Evolutionary conservation across 2,888 invertebrate genomes (phyloP).

Genomic region (Leucania comma): DNA sequence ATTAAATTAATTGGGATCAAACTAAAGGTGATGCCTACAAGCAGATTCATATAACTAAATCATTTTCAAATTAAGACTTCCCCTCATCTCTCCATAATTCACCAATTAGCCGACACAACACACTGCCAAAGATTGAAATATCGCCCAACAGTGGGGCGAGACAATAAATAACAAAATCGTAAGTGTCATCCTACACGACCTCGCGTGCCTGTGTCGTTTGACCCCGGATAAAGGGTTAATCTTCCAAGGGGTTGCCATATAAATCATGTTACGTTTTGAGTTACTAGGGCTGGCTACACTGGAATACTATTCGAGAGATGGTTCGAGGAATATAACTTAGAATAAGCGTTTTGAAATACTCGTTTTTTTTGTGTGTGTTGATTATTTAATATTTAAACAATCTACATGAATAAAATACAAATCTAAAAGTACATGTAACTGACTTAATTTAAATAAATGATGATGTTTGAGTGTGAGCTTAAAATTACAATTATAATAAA

Average conservation of each 20-base stretch:
- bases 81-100: background rate
- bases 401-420: no score
- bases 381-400: no score
- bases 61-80: background rate
- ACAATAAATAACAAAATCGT: constrained; percentile 84
- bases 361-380: no score
- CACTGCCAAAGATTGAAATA: constrained; percentile 32
- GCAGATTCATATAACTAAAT: background rate
- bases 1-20: no score
- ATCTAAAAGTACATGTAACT: no score
- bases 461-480: no score
- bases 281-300: constrained; percentile 75
- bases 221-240: constrained; percentile 89
- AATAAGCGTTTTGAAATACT: no score
- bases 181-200: constrained; percentile 76
- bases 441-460: no score
- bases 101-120: constrained; percentile 32
- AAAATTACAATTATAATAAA: no score
- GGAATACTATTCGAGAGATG: background rate
- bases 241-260: constrained; percentile 87
- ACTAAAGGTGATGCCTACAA: background rate
- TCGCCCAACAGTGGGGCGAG: constrained; percentile 66
- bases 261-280: constrained; percentile 85
- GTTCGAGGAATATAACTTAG: no score
- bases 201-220: constrained; percentile 76